Evolutionary conservation across 2,113 vertebrate genomes (phyloP), one percentile per base, ranked within the genome.

Genomic region (Mohoua ochrocephala): DNA sequence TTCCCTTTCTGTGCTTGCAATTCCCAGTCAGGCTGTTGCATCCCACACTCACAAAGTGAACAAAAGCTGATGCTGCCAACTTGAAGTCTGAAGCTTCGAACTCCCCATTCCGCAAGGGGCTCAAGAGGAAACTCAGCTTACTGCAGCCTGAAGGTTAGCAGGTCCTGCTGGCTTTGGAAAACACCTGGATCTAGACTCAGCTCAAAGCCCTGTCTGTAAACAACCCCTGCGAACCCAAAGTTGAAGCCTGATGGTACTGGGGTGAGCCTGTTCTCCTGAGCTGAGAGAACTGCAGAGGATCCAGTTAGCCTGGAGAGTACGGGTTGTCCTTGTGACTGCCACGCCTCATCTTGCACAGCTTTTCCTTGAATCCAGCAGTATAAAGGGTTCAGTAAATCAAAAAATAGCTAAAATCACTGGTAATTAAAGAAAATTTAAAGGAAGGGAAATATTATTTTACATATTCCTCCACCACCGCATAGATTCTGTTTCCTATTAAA

Each of bases 401-500:
- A 79, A 50, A 42, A 20, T 10, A 56, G 23, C 49, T 84, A 68
- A 67, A 91, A 56, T n/a, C 11, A 19, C 10, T 16, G 53, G 31
- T 41, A 28, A 68, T 69, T 84, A 2, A 5, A 84, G 26, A 31
- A n/a, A 47, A 41, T 3, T 15, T 15, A 59, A 60, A 64, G 2
- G 39, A 74, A 60, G 31, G 4, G 13, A 45, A 73, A 64, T 11
- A 52, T 15, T 64, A 89, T 56, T 92, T 87, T 45, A 84, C 57
- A 52, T 82, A 76, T 41, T 81, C 54, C 19, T 76, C 57, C 24
- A 84, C 21, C 9, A 7, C 42, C 31, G 28, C 44, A 67, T 52
- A 56, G 63, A 70, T 22, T 83, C 91, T 93, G 86, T 91, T 97
- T 91, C 81, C 75, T 88, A 80, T 95, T 97, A 97, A 78, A 95